These are phyloP conservation scores for Dione vanillae DNA, from an alignment of 2,888 invertebrate species.

Conservation along the genomic window DNA sequence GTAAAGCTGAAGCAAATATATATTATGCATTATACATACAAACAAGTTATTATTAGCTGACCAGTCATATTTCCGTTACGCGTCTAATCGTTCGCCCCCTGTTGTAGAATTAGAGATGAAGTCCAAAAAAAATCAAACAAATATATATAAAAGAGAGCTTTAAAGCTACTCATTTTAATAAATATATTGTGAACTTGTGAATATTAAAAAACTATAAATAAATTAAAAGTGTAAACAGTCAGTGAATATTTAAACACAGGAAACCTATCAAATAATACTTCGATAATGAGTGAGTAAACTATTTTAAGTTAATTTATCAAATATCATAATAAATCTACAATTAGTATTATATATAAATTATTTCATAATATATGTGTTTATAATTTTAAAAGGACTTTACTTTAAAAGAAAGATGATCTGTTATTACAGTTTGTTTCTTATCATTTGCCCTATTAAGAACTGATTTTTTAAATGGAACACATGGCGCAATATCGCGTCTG, in stretches of 20 bases:
- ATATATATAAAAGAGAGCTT: neutral
- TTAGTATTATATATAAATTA: too few relatives aligned
- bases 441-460: too few relatives aligned
- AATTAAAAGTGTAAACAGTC: neutral
- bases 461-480: too few relatives aligned
- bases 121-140: neutral
- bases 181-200: too few relatives aligned
- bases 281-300: constrained; percentile 5
- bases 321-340: too few relatives aligned
- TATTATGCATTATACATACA: neutral
- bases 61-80: neutral
- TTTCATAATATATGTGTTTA: too few relatives aligned
- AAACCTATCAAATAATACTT: neutral
- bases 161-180: neutral
- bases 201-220: neutral
- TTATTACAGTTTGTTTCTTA: too few relatives aligned
- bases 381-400: too few relatives aligned
- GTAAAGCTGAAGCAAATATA: neutral
- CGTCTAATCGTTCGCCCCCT: neutral
- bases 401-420: too few relatives aligned
- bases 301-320: neutral
- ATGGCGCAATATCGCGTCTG: too few relatives aligned
- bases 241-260: neutral
- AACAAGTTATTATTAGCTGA: neutral
- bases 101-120: neutral